A percentile compares a stretch with the other conserved stretches of the same genome.
These are phyloP conservation scores for Passer domesticus DNA, from an alignment of 2,113 vertebrate genomes.

Conservation along the genomic window DNA sequence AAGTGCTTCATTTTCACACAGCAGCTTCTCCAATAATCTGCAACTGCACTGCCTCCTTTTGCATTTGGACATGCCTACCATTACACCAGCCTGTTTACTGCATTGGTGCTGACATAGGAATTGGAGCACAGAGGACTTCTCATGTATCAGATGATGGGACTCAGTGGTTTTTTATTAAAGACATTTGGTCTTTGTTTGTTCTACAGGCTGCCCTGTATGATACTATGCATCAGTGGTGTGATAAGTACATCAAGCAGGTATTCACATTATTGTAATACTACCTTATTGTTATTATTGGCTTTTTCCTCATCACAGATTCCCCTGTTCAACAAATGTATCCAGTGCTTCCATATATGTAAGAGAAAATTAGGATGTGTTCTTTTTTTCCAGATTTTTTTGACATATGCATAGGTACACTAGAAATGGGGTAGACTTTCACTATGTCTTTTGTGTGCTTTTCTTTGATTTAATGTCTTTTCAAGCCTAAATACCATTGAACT, in stretches of 20 bases:
- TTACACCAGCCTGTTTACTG: neutral
- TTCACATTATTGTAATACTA: neutral
- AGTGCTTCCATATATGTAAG: neutral
- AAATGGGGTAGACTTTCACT: neutral
- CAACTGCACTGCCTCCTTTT: neutral
- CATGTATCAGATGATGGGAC: neutral
- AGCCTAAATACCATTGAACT: neutral
- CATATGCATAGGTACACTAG: fast-evolving
- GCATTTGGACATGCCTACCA: neutral
- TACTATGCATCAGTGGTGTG: neutral
- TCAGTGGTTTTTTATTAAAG: neutral
- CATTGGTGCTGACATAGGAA: neutral
- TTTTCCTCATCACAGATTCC: neutral
- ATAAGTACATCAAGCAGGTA: neutral
- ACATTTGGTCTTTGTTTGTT: neutral
- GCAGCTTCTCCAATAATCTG: neutral
- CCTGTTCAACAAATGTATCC: neutral
- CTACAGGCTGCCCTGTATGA: no score
- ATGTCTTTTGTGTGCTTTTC: neutral
- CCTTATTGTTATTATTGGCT: neutral
- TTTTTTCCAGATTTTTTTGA: neutral
- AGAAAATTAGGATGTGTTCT: neutral
- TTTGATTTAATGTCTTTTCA: neutral
- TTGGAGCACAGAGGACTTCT: neutral
- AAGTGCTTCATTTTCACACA: neutral